These are phyloP conservation scores for Chaetorhynchus papuensis DNA, from an alignment of 2,113 vertebrate species.

Conservation along the genomic window DNA sequence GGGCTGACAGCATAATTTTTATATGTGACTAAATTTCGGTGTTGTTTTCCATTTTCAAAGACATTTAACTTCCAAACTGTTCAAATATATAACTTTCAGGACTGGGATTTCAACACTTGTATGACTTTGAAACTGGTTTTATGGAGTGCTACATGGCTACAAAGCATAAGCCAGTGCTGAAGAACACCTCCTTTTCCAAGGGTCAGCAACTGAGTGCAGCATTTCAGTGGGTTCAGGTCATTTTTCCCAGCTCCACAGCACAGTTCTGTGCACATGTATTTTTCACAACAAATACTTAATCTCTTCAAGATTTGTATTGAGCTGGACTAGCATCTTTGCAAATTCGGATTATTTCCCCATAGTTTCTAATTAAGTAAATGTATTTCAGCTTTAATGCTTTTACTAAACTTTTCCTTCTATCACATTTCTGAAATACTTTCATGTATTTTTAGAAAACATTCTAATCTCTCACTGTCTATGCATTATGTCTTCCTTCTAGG, in stretches of 20 bases:
- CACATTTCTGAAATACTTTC: neutral
- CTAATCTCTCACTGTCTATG: neutral
- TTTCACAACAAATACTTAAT: neutral
- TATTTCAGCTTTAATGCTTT: neutral
- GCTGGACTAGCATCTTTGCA: neutral
- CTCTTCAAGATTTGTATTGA: neutral
- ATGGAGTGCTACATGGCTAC: neutral
- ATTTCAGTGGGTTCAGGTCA: neutral
- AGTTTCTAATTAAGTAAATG: neutral
- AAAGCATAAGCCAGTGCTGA: neutral
- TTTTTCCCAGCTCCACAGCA: neutral
- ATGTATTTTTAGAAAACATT: neutral
- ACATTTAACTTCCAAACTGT: neutral
- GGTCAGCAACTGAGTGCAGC: neutral
- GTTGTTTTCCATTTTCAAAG: neutral
- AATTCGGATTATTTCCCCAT: neutral
- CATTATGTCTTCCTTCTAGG: neutral
- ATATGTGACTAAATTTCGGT: neutral
- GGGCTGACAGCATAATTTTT: neutral
- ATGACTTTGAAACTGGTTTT: neutral
- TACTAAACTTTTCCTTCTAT: neutral
- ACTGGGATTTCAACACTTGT: neutral
- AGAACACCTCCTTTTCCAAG: neutral
- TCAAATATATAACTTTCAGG: neutral
- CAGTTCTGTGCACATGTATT: neutral